Evolutionary conservation across 2,888 invertebrate species (phyloP).

Genomic region (Pediacus dermestoides): DNA sequence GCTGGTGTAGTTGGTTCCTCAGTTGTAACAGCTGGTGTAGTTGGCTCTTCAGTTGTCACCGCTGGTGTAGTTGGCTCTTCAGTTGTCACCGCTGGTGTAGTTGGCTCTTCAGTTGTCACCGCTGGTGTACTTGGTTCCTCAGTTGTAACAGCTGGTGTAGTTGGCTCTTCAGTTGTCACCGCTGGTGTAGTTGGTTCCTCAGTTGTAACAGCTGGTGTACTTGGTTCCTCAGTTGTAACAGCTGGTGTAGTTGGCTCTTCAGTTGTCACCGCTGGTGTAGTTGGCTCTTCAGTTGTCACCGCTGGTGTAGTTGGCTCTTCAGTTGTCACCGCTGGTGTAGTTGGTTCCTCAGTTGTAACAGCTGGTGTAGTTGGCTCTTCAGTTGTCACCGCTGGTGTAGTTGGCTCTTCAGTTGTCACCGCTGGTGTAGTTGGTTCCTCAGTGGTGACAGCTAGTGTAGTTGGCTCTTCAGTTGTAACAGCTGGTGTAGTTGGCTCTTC

Average conservation of each 20-base stretch:
- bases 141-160: conserved; percentile 16
- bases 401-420: conserved; percentile 37
- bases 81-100: conserved; percentile 30
- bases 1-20: not conserved
- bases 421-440: not conserved
- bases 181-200: conserved; percentile 7
- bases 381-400: conserved; percentile 30
- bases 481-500: conserved; percentile 7
- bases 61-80: conserved; percentile 11
- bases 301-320: not conserved
- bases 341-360: conserved; percentile 6
- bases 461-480: conserved; percentile 2
- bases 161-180: not conserved
- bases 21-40: conserved; percentile 7
- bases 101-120: conserved; percentile 37
- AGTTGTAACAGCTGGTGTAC: conserved; percentile 2
- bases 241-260: conserved; percentile 43
- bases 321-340: conserved; percentile 6
- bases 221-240: conserved; percentile 26
- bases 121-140: not conserved
- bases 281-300: conserved; percentile 16
- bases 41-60: conserved; percentile 6
- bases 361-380: conserved; percentile 11
- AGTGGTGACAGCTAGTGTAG: conserved; percentile 16
- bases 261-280: conserved; percentile 1